phyloP scores from a whole-genome alignment of 2,797 vertebrate genomes.

The Gymnocypris eckloni region DNA sequence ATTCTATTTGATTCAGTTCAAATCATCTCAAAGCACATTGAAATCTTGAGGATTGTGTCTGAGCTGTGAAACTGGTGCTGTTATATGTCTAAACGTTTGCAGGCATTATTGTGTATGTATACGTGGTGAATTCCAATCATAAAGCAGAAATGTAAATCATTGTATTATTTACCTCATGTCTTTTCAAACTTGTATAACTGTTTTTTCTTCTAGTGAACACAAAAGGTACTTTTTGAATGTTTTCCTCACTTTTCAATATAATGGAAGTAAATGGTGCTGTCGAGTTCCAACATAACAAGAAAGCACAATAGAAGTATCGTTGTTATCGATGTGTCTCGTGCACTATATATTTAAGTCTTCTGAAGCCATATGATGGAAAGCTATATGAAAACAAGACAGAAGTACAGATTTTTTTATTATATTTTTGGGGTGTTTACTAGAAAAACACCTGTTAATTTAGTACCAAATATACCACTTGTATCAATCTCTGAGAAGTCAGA shows the following conservation, averaged over 20 bases:
- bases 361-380: not conserved
- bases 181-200: not conserved
- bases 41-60: not conserved
- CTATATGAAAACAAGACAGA: not conserved
- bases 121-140: not conserved
- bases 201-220: not conserved
- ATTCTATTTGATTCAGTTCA: conserved; percentile 58
- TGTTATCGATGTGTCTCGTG: not conserved
- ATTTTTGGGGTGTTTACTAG: not conserved
- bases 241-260: not conserved
- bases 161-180: not conserved
- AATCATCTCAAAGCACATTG: conserved; percentile 19
- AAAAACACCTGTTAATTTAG: not conserved
- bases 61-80: not conserved
- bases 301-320: not conserved
- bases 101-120: not conserved
- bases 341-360: not conserved
- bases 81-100: not conserved
- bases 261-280: not conserved
- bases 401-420: not conserved
- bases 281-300: not conserved
- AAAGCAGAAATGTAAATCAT: not conserved
- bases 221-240: not conserved
- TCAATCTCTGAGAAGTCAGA: not conserved
- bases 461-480: not conserved